Evolutionary conservation across 2,888 invertebrate genomes (phyloP), one percentile per base, ranked within the genome.

Genomic region (Thereva nobilitata): DNA sequence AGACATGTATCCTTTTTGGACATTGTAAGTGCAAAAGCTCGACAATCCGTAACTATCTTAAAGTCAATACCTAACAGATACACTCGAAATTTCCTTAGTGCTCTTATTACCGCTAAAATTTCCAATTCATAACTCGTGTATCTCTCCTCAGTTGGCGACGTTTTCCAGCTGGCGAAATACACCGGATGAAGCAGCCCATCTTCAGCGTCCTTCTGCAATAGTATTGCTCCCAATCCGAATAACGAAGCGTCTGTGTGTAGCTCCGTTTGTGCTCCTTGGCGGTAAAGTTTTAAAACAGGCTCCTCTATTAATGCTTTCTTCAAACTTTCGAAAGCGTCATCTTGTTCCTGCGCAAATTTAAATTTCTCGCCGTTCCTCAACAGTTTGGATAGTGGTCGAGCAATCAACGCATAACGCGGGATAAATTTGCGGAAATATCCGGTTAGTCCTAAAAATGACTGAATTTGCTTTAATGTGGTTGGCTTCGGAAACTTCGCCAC

Each of bases 351-450:
- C 74, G 64, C 4, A 53, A 69, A 65, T 6, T 52, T 2, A 38
- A 65, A 69, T n/a, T 50, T 2, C 6, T 12, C 72, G 4, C 2
- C 45, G 42, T 70, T 61, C 34, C 44, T 68, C 0, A 71, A n/a
- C 9, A 65, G 41, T 38, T 78, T 74, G 12, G 73, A 73, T 52
- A 78, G 68, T 5, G 75, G 76, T 67, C 71, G 73, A 3, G 77
- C 77, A n/a, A 76, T 73, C 9, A 67, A 63, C 4, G 76, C 64
- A 68, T 76, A 78, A 10, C 68, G 65, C 5, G 65, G 66, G 9
- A 79, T 73, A 68, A 77, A 79, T 54, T 78, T 77, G 23, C 76
- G 47, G 64, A 78, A 79, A 71, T 77, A 77, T 37, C 74, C 74
- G 0, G 76, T 61, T 8, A 78, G 57, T 1, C 76, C 76, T 6